Base-by-base conservation (phyloP, 2,888 invertebrate genomes). In the Leucania comma region DNA sequence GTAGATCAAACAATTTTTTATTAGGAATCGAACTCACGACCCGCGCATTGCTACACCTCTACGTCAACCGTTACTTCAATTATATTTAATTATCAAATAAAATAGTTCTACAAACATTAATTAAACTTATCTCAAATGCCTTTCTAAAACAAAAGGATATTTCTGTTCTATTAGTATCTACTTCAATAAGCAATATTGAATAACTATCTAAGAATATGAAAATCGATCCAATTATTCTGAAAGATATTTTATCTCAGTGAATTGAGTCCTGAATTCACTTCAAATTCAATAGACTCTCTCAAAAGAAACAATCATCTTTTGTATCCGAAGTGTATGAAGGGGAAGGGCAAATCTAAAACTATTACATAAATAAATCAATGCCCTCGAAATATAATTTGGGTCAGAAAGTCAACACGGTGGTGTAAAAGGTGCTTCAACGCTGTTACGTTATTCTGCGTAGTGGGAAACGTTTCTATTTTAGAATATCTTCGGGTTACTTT, bases 361-460 rank as follows among this genome's bases (percentile, higher is more conserved):
- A 54, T 32, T n/a, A 68, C 46, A 22, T n/a, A 48, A 67, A 77
- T 64, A 60, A 38, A 46, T 60, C 20, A 26, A 26, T 46, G 8
- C n/a, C 26, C 29, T 51, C 20, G 20, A 48, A 32, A 26, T 59
- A 54, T 20, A 17, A 78, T 72, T 58, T 60, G 50, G 82, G 84
- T 69, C 79, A 63, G 62, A 54, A 66, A 78, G 46, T 82, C 70
- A 82, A 64, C 82, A 70, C 84, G 53, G 3, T n/a, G 1, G 20
- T 42, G 17, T 81, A 69, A 84, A 68, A 77, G 82, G 73, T 76
- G 54, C 72, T 72, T 61, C 58, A 51, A 51, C 66, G 73, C 22
- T 59, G 26, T 53, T 51, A 20, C 8, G 57, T 38, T 62, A 22
- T 51, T 58, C 38, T 35, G 54, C 63, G 32, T 35, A 54, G 8